Evolutionary conservation across 2,113 vertebrate genomes (phyloP), one percentile per base, ranked within the genome.

Genomic region (Cynopterus brachyotis): DNA sequence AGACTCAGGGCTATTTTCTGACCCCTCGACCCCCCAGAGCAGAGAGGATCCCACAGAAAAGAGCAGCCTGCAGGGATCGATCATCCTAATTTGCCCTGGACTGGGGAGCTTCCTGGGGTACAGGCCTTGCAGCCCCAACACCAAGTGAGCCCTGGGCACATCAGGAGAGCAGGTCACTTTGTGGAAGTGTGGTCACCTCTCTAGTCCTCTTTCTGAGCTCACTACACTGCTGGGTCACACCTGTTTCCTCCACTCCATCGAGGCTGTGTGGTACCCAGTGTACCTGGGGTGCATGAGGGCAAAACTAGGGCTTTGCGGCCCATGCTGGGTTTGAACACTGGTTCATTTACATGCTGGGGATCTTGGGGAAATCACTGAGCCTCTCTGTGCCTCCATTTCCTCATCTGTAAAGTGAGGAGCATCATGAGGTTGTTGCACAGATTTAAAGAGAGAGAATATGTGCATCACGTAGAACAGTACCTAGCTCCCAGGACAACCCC

Each of bases 401-500:
- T 82, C 32, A 26, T 79, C 91, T 73, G 28, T 55, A 91, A 64
- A 57, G 66, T 8, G 32, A 6, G 55, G 24, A 47, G 10, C 13
- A 32, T 78, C 62, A 9, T 3, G n/a, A 40, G 50, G 50, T 3
- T 57, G 37, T 9, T 30, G 47, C 26, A 59, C 9, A 42, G 17
- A 42, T 47, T 73, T 13, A 37, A 28, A 45, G 66, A n/a, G 45
- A 16, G 2, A 5, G 35, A n/a, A n/a, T 2, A 20, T 2, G 6
- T 30, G 20, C 37, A 10, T 5, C 0, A 0, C 66, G 28, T 13
- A 20, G 60, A 57, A 45, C 3, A 45, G 35, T 0, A 0, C 12
- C 67, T 11, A 16, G 20, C 12, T 9, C 45, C 87, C 32, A 57
- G 32, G 35, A 19, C 22, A 50, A 1, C 8, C 32, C 69, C 45